Evolutionary conservation across 2,113 vertebrate species (phyloP).

Genomic region (Psilopsiagon aymara): DNA sequence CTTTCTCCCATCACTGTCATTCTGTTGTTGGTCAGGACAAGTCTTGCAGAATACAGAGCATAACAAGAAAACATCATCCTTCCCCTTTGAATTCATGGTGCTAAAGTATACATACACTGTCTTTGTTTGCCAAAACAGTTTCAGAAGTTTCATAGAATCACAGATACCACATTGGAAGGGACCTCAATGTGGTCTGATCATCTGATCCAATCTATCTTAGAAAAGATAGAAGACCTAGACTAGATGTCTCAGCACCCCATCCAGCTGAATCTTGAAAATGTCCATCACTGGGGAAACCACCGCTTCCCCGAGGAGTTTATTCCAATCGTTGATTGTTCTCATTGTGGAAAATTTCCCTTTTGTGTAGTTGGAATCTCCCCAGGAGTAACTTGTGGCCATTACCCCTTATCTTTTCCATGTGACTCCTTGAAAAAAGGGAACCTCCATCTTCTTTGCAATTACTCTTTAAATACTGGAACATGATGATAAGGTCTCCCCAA

Average conservation of each 20-base stretch:
- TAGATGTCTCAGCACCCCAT: background rate
- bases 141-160: background rate
- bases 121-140: background rate
- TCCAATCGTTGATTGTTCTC: background rate
- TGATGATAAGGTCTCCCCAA: background rate
- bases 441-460: background rate
- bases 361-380: background rate
- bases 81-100: background rate
- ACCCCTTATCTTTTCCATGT: background rate
- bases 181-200: background rate
- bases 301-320: background rate
- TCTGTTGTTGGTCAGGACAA: background rate
- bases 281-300: background rate
- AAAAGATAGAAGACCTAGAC: background rate
- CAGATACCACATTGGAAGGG: background rate
- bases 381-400: background rate
- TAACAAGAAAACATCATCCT: background rate
- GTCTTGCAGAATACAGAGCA: background rate
- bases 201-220: background rate
- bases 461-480: background rate
- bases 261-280: background rate
- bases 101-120: background rate
- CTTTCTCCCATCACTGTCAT: background rate
- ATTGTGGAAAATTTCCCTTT: background rate
- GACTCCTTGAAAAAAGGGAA: background rate